Percentiles rank a stretch among this genome's conserved stretches.
Evolutionary conservation across 1,140 invertebrate genomes (phyloP).

Genomic region (Araneus ventricosus): DNA sequence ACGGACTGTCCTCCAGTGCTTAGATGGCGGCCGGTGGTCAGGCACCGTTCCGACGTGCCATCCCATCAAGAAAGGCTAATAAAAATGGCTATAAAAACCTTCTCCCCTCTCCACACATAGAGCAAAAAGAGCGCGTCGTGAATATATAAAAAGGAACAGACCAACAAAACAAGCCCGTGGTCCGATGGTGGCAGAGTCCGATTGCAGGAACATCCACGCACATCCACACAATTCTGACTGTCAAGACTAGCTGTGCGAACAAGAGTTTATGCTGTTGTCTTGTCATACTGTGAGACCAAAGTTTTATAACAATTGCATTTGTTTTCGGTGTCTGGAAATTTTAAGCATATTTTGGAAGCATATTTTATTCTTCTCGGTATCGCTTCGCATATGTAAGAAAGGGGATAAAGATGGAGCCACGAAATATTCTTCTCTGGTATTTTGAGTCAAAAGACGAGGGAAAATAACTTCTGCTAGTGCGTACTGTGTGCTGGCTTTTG

Average conservation of each 20-base stretch:
- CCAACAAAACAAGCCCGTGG: background rate
- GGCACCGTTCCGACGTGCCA: constrained; percentile 86
- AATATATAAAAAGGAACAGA: background rate
- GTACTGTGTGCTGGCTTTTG: background rate
- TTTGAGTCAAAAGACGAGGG: background rate
- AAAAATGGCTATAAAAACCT: background rate
- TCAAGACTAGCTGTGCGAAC: background rate
- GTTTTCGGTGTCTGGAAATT: constrained; percentile 34
- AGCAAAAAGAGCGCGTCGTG: background rate
- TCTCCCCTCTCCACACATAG: background rate
- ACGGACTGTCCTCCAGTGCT: constrained; percentile 87
- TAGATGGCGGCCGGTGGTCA: constrained; percentile 92
- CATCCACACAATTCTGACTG: background rate
- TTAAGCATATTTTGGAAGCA: constrained; percentile 20
- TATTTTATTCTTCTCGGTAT: constrained; percentile 24
- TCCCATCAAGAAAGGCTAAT: constrained; percentile 59
- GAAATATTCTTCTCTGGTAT: background rate
- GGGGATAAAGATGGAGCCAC: background rate
- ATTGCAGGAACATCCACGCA: background rate
- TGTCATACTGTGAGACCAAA: constrained; percentile 44
- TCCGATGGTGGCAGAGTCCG: background rate
- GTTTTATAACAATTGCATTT: constrained; percentile 38
- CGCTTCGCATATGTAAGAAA: background rate
- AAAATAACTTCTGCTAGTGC: background rate
- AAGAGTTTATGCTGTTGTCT: constrained; percentile 44